Evolutionary conservation across 2,888 invertebrate species (phyloP).

Genomic region (Slavum lentiscoides): DNA sequence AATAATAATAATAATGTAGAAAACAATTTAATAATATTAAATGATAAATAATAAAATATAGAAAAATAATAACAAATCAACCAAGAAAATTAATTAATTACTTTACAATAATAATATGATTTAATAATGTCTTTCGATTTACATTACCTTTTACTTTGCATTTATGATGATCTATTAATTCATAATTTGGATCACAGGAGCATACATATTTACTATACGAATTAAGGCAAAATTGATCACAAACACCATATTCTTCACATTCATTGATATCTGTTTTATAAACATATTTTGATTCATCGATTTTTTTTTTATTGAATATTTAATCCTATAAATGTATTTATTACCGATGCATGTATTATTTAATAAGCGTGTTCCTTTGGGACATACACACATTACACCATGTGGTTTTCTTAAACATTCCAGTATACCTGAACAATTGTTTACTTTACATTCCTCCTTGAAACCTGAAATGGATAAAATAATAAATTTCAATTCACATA

Average conservation of each 20-base stretch:
- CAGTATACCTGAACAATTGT: conserved; percentile 7
- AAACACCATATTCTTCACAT: conserved; percentile 62
- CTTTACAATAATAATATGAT: not conserved
- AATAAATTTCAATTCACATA: too few species aligned
- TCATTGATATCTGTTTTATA: conserved; percentile 57
- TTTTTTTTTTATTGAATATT: conserved; percentile 7
- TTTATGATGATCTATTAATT: conserved; percentile 63
- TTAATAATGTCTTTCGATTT: conserved; percentile 10
- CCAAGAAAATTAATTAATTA: not conserved
- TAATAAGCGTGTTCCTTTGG: conserved; percentile 59
- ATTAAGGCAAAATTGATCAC: conserved; percentile 73
- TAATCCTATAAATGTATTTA: not conserved
- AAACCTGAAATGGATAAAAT: not conserved
- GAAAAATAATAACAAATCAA: not conserved
- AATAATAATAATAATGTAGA: not conserved
- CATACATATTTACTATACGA: conserved; percentile 67
- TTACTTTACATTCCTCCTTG: conserved; percentile 13
- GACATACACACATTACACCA: conserved; percentile 61
- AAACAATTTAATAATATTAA: not conserved
- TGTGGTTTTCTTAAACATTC: conserved; percentile 48
- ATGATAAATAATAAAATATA: not conserved
- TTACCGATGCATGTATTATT: conserved; percentile 60
- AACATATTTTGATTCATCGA: not conserved
- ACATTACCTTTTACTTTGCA: conserved; percentile 63
- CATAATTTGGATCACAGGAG: conserved; percentile 67